These are phyloP conservation scores for Raja brachyura DNA, from an alignment of 2,113 vertebrate species.

Conservation along the genomic window DNA sequence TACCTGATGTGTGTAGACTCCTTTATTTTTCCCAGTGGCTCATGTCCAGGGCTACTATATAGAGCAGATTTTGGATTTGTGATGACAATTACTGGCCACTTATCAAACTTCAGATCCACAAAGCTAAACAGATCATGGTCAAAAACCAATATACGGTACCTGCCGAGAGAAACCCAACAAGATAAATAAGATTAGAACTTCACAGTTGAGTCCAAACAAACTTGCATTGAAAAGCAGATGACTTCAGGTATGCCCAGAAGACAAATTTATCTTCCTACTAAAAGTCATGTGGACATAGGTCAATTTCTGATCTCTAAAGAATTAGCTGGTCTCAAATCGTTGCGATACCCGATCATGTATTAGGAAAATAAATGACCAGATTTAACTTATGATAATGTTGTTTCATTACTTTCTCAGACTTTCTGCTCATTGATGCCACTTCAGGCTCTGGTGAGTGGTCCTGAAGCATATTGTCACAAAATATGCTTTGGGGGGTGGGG, in stretches of 20 bases:
- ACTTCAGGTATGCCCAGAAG: neutral
- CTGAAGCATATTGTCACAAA: neutral
- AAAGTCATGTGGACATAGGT: neutral
- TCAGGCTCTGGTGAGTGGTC: neutral
- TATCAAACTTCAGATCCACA: slow-evolving; percentile 74
- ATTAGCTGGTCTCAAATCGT: neutral
- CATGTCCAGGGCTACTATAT: slow-evolving; percentile 73
- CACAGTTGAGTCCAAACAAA: neutral
- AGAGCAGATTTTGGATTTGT: slow-evolving; percentile 90
- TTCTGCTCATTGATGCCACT: neutral
- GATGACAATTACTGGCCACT: slow-evolving; percentile 86
- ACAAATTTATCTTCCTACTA: neutral
- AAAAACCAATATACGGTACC: slow-evolving; percentile 83
- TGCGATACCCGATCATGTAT: neutral
- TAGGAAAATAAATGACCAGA: neutral
- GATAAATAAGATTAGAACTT: neutral
- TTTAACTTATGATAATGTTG: neutral
- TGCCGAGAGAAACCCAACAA: slow-evolving; percentile 45
- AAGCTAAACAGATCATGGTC: slow-evolving; percentile 95
- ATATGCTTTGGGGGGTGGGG: neutral
- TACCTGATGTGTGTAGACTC: slow-evolving; percentile 91
- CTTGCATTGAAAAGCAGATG: neutral
- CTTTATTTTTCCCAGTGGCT: slow-evolving; percentile 73
- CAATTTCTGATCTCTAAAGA: neutral
- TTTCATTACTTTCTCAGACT: neutral